Evolutionary conservation across 1,140 invertebrate species (phyloP).

Genomic region (Drosophila subobscura): DNA sequence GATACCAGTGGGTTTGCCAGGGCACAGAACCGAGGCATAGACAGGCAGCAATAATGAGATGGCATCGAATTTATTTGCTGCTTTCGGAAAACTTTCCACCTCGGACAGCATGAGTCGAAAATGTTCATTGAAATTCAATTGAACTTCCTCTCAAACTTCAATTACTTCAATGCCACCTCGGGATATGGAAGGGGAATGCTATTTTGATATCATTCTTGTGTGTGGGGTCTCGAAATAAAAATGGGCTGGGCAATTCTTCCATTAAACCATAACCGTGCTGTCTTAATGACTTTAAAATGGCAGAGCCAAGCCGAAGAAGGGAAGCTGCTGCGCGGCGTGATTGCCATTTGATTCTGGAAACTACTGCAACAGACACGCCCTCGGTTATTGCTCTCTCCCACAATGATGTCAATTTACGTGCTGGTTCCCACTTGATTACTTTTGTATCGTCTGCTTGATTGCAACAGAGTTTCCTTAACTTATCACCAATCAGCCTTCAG

Average conservation of each 20-base stretch:
- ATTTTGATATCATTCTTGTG: not conserved
- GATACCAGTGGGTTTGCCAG: conserved; percentile 1
- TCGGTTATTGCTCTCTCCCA: conserved; percentile 19
- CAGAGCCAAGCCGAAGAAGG: conserved; percentile 7
- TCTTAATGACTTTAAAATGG: conserved; percentile 75
- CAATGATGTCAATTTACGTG: conserved; percentile 65
- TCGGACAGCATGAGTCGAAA: conserved; percentile 30
- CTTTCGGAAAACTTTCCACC: conserved; percentile 25
- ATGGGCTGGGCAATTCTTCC: not conserved
- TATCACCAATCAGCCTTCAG: conserved; percentile 2
- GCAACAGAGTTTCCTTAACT: conserved; percentile 29
- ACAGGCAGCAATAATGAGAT: conserved; percentile 47
- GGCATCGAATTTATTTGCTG: conserved; percentile 54
- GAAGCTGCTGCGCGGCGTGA: conserved; percentile 29
- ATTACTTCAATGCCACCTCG: conserved; percentile 51
- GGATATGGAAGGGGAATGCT: conserved; percentile 1
- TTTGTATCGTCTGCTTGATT: too few species aligned
- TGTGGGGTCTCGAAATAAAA: not conserved
- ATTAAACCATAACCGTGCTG: conserved; percentile 37
- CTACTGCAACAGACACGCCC: conserved; percentile 43
- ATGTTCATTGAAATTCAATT: conserved; percentile 72
- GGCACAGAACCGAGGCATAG: not conserved
- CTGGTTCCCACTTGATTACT: conserved; percentile 18
- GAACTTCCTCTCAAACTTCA: conserved; percentile 59
- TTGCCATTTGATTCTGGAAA: conserved; percentile 6